Evolutionary conservation across 2,797 vertebrate genomes (phyloP).

Genomic region (Orestias chungarensis): DNA sequence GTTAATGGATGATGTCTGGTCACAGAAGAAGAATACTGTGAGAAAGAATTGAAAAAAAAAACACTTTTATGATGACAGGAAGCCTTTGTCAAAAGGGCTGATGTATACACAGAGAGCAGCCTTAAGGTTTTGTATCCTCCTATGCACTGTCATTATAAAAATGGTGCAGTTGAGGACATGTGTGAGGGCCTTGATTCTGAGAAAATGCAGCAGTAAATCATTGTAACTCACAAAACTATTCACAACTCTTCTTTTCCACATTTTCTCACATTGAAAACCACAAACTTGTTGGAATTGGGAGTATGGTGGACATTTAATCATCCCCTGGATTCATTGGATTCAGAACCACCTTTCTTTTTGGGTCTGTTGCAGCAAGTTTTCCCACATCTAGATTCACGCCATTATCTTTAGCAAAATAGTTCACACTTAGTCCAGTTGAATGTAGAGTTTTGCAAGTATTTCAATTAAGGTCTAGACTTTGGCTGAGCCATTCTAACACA

Average conservation of each 20-base stretch:
- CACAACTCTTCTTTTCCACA: background rate
- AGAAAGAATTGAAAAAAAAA: background rate
- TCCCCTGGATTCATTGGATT: background rate
- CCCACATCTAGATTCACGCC: too few species aligned
- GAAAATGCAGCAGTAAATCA: background rate
- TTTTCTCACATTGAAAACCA: background rate
- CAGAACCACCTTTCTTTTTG: background rate
- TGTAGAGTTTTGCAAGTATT: background rate
- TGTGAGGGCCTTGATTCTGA: background rate
- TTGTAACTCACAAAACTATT: background rate
- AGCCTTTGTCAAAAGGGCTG: background rate
- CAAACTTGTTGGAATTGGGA: too few species aligned
- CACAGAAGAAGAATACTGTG: background rate
- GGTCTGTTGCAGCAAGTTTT: too few species aligned
- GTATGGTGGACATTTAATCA: background rate
- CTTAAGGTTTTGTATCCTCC: background rate
- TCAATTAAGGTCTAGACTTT: background rate
- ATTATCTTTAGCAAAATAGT: background rate
- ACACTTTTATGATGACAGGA: background rate
- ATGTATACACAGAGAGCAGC: background rate
- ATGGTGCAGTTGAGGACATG: background rate
- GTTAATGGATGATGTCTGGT: background rate
- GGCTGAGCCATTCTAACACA: background rate
- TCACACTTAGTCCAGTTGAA: background rate
- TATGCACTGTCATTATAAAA: too few species aligned